These are phyloP conservation scores for Zele albiditarsus DNA, from an alignment of 2,888 invertebrate species.

Conservation along the genomic window DNA sequence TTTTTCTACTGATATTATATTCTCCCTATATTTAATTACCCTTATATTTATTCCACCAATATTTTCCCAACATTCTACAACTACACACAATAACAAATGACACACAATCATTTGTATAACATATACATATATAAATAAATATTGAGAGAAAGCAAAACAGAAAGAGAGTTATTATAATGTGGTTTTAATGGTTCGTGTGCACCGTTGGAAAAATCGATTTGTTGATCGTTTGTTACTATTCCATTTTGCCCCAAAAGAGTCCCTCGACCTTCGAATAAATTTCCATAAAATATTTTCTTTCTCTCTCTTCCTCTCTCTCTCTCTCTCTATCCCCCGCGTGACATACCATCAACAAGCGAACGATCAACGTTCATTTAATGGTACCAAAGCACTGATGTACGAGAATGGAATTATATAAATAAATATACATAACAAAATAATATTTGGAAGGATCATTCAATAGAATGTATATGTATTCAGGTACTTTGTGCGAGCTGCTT, in stretches of 20 bases:
- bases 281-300: slow-evolving; percentile 41
- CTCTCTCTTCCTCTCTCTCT: too few relatives aligned
- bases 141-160: background rate
- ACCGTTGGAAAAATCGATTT: slow-evolving; percentile 31
- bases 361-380: slow-evolving; percentile 42
- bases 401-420: background rate
- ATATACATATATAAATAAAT: background rate
- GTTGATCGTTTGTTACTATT: slow-evolving; percentile 11
- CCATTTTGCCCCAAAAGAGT: slow-evolving; percentile 31
- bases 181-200: slow-evolving; percentile 35
- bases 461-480: background rate
- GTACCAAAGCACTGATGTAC: slow-evolving; percentile 39
- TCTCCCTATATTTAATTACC: too few relatives aligned
- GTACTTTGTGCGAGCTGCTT: slow-evolving; percentile 1
- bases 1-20: too few relatives aligned
- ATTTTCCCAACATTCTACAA: too few relatives aligned
- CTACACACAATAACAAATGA: too few relatives aligned
- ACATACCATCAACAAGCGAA: slow-evolving; percentile 18
- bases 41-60: too few relatives aligned
- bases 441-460: background rate
- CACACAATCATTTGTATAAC: background rate
- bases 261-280: slow-evolving; percentile 44
- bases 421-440: background rate
- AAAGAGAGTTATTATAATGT: slow-evolving; percentile 21
- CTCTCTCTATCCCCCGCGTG: background rate